phyloP scores from a whole-genome alignment of 2,888 invertebrate species.

The Buathra laborator region DNA sequence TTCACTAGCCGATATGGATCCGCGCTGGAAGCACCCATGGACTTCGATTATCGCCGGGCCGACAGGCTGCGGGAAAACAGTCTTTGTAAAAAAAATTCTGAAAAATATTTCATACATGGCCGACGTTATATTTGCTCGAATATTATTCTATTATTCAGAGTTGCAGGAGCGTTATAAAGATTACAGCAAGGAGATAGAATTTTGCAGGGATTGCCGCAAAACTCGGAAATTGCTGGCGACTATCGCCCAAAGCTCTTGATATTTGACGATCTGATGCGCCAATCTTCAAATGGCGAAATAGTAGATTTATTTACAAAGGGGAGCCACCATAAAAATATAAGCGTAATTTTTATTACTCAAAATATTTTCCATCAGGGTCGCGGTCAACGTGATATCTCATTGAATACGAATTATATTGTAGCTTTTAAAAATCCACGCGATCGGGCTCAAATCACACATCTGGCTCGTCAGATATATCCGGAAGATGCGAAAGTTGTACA shows the following conservation, averaged over 20 bases:
- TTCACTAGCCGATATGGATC: not conserved
- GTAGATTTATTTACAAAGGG: not conserved
- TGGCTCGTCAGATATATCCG: not conserved
- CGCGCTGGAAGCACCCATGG: no score
- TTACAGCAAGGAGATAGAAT: no score
- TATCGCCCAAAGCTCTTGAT: not conserved
- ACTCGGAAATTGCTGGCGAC: not conserved
- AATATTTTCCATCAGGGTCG: no score
- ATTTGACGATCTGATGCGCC: no score
- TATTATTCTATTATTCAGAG: not conserved
- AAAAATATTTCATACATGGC: no score
- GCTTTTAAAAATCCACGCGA: not conserved
- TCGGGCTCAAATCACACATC: not conserved
- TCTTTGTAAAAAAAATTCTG: no score
- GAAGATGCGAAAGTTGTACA: slow-evolving; percentile 1
- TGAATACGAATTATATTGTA: no score
- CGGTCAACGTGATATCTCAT: no score
- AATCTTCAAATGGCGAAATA: not conserved
- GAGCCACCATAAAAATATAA: not conserved
- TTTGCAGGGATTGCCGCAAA: no score
- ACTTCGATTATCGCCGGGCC: no score
- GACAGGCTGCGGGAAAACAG: no score
- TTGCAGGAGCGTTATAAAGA: not conserved
- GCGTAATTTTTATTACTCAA: not conserved
- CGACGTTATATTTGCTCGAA: no score